Evolutionary conservation across 2,888 invertebrate genomes (phyloP).

Genomic region (Punctoribates punctum): DNA sequence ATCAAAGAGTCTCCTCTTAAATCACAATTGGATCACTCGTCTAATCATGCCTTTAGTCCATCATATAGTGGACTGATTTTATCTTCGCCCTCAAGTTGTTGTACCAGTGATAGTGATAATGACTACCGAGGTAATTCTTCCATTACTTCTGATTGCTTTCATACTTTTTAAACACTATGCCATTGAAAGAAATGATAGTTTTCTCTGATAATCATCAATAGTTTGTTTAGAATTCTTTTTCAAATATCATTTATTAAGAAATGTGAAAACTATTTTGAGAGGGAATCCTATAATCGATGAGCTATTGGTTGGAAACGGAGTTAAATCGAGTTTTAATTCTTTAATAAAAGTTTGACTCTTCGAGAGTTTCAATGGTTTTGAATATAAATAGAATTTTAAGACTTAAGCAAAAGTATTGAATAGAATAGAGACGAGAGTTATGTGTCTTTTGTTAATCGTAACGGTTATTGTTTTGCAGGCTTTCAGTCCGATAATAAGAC

Average conservation of each 20-base stretch:
- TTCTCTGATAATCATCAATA: too few relatives aligned
- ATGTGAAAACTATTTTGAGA: too few relatives aligned
- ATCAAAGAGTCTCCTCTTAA: slow-evolving; percentile 1
- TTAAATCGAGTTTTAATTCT: background rate
- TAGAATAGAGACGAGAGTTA: slow-evolving; percentile 6
- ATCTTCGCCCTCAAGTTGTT: slow-evolving; percentile 39
- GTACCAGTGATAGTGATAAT: slow-evolving; percentile 40
- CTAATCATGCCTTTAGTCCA: slow-evolving; percentile 10
- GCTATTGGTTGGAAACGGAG: too few relatives aligned
- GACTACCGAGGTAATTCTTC: slow-evolving; percentile 36
- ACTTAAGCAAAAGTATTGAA: background rate
- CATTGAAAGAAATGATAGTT: too few relatives aligned
- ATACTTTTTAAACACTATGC: too few relatives aligned
- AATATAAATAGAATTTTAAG: background rate
- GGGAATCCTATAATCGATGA: too few relatives aligned
- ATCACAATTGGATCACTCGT: background rate
- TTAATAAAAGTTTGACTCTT: background rate
- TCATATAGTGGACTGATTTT: slow-evolving; percentile 32
- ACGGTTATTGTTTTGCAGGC: slow-evolving; percentile 27
- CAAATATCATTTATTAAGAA: too few relatives aligned
- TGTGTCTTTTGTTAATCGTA: slow-evolving; percentile 13
- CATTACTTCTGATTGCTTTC: too few relatives aligned
- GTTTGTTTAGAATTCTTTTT: too few relatives aligned
- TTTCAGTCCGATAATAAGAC: slow-evolving; percentile 16
- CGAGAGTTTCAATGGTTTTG: background rate